These are phyloP conservation scores for Amia ocellicauda DNA, from an alignment of 2,113 vertebrate genomes.

Conservation along the genomic window DNA sequence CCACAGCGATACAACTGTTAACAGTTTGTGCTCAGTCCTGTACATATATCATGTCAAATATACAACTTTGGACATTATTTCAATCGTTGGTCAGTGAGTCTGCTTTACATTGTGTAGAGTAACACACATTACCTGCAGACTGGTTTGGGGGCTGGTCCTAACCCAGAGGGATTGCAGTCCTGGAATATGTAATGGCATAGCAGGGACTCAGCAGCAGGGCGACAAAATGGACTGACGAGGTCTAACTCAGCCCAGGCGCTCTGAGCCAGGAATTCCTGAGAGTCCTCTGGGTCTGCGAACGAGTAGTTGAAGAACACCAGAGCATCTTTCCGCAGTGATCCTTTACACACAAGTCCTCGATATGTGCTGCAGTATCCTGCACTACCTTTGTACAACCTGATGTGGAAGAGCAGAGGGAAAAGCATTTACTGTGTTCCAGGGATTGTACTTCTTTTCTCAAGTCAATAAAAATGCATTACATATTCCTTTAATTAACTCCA, in stretches of 20 bases:
- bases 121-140: conserved; percentile 91
- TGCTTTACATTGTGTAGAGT: too few species aligned
- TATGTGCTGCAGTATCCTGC: conserved; percentile 87
- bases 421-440: not conserved
- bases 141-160: conserved; percentile 78
- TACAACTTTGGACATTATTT: too few species aligned
- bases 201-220: conserved; percentile 74
- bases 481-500: too few species aligned
- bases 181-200: conserved; percentile 87
- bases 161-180: conserved; percentile 81
- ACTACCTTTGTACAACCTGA: conserved; percentile 79
- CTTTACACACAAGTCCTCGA: conserved; percentile 79
- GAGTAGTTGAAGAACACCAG: conserved; percentile 94
- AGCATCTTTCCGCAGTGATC: conserved; percentile 61
- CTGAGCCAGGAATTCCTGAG: conserved; percentile 83
- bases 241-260: conserved; percentile 77
- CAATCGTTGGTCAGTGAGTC: too few species aligned
- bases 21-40: too few species aligned
- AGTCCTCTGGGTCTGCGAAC: conserved; percentile 78
- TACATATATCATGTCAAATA: too few species aligned
- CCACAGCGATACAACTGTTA: too few species aligned
- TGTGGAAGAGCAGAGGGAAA: conserved; percentile 25
- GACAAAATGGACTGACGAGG: conserved; percentile 72
- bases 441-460: too few species aligned
- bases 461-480: too few species aligned